These are phyloP conservation scores for Oligia latruncula DNA, from an alignment of 2,888 invertebrate genomes.

Conservation along the genomic window DNA sequence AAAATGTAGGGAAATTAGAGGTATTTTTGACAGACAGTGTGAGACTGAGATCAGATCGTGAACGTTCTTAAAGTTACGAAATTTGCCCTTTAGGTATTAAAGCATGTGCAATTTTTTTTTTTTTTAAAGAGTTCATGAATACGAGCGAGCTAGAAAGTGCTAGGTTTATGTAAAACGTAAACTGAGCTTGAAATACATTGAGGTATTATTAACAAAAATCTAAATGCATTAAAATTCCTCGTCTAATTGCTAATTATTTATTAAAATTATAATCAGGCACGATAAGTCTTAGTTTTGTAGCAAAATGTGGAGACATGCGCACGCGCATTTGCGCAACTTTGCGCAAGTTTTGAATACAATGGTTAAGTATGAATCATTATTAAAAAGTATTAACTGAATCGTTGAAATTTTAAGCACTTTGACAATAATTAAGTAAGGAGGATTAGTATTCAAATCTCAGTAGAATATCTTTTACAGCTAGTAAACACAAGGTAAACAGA, in stretches of 20 bases:
- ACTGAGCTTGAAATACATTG: not conserved
- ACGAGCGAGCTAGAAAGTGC: not conserved
- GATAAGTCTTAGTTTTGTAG: not conserved
- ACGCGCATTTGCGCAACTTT: conserved; percentile 28
- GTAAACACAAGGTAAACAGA: conserved; percentile 3
- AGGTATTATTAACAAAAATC: not conserved
- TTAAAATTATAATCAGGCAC: not conserved
- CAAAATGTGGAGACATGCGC: conserved; percentile 35
- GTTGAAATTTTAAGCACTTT: not conserved
- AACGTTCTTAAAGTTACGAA: no score
- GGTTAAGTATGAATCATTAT: not conserved
- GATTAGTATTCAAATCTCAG: not conserved
- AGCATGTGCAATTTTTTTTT: not conserved
- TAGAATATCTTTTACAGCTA: conserved; percentile 4
- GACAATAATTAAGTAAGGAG: not conserved
- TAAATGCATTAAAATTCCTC: not conserved
- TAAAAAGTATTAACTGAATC: not conserved
- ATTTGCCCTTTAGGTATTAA: no score
- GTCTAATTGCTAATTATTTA: not conserved
- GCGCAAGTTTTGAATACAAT: conserved; percentile 23
- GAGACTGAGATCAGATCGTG: no score
- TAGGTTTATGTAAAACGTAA: not conserved
- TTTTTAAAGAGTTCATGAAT: not conserved
- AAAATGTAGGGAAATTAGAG: no score
- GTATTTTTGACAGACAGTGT: no score